Evolutionary conservation across 2,797 vertebrate species (phyloP).

Genomic region (Cephalopachus bancanus): DNA sequence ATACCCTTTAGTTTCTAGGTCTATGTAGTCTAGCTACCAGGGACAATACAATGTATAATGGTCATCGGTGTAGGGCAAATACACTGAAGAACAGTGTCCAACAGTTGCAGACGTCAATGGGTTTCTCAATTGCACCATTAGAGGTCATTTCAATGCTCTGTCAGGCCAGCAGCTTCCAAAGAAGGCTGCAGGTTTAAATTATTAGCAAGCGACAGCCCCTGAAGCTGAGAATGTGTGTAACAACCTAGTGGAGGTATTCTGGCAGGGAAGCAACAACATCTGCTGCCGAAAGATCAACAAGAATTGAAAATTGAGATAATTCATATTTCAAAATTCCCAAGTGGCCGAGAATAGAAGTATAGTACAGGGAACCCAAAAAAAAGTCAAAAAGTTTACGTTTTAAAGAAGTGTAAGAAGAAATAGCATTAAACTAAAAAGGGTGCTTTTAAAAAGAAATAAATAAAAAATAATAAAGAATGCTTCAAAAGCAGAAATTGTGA

Average conservation of each 20-base stretch:
- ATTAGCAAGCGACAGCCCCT: not conserved
- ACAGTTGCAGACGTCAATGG: not conserved
- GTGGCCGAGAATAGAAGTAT: constrained; percentile 18
- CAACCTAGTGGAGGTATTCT: constrained; percentile 14
- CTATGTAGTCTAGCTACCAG: not conserved
- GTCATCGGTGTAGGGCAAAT: not conserved
- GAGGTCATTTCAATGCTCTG: not conserved
- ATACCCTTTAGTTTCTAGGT: not conserved
- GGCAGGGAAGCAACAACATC: not conserved
- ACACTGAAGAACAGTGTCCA: not conserved
- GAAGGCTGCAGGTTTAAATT: not conserved
- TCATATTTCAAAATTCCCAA: constrained; percentile 34
- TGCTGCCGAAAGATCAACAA: constrained; percentile 37
- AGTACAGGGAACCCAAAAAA: not conserved
- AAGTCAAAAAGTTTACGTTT: constrained; percentile 17
- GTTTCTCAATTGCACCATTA: not conserved
- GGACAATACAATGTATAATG: not conserved
- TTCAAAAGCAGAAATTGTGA: not conserved
- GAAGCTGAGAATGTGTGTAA: not conserved
- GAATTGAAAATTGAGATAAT: constrained; percentile 47
- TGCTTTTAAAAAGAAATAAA: not conserved
- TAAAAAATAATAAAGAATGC: constrained; percentile 48
- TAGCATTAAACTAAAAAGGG: not conserved
- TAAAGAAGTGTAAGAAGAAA: not conserved
- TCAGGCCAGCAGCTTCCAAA: not conserved